Percentiles rank a stretch among this genome's conserved stretches.
Evolutionary conservation across 2,797 vertebrate species (phyloP).

Genomic region (Muraenolepis orangiensis): DNA sequence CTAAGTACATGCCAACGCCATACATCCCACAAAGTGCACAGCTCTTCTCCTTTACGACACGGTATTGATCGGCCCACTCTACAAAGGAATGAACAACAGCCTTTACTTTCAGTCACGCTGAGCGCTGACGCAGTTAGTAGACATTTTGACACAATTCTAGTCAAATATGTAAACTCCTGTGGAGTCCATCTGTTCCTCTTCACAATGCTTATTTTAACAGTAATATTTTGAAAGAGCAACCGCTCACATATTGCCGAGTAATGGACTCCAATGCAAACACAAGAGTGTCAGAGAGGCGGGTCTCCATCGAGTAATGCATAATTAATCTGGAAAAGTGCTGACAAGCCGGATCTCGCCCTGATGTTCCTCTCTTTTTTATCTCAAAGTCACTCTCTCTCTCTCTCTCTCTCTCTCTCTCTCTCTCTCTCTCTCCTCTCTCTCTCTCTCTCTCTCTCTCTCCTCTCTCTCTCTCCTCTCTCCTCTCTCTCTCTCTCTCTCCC

Average conservation of each 20-base stretch:
- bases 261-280: slow-evolving; percentile 12
- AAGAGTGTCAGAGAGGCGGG: not conserved
- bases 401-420: not conserved
- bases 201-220: not conserved
- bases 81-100: not conserved
- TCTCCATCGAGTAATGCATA: slow-evolving; percentile 36
- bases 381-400: not conserved
- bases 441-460: slow-evolving; percentile 6
- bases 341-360: slow-evolving; percentile 41
- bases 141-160: not conserved
- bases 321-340: slow-evolving; percentile 51
- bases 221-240: not conserved
- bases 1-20: not conserved
- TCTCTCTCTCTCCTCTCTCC: not conserved
- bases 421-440: not conserved
- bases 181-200: not conserved
- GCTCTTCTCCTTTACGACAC: not conserved
- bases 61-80: not conserved
- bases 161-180: no score
- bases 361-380: slow-evolving; percentile 6
- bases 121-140: not conserved
- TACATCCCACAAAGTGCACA: not conserved
- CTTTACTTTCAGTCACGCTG: not conserved
- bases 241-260: not conserved
- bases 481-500: slow-evolving; percentile 14